These are phyloP conservation scores for Eulimnadia texana DNA, from an alignment of 1,140 invertebrate species.

Conservation along the genomic window DNA sequence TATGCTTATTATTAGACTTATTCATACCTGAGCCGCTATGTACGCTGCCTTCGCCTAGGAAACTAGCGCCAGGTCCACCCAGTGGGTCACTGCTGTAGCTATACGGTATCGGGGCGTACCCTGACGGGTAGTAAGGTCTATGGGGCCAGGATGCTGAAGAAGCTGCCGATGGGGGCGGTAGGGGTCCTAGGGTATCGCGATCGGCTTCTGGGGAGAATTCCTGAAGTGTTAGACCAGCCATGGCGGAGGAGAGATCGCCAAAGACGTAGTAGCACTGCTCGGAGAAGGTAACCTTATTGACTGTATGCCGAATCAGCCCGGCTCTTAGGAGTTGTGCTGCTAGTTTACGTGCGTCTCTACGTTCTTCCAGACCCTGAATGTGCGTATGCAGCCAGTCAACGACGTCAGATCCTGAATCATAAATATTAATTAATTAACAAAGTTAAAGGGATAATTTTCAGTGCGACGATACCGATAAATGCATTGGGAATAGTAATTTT, in stretches of 20 bases:
- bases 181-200: constrained; percentile 47
- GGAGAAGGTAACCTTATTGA: constrained; percentile 96
- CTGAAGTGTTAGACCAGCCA: constrained; percentile 40
- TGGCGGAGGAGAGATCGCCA: constrained; percentile 40
- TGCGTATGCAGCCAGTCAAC: constrained; percentile 93
- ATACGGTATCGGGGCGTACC: constrained; percentile 60
- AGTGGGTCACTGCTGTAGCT: constrained; percentile 61
- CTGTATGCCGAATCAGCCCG: constrained; percentile 94
- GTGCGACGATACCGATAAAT: constrained; percentile 56
- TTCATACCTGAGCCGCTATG: constrained; percentile 61
- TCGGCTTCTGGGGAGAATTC: constrained; percentile 46
- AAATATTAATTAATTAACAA: neutral
- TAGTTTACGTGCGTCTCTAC: constrained; percentile 89
- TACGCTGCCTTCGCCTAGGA: constrained; percentile 43
- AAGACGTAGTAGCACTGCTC: constrained; percentile 99
- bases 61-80: constrained; percentile 28
- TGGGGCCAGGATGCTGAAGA: constrained; percentile 42
- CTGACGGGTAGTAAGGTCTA: constrained; percentile 41
- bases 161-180: constrained; percentile 32
- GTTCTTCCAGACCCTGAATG: constrained; percentile 73
- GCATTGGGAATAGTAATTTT: constrained; percentile 98
- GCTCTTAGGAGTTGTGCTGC: constrained; percentile 88
- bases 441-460: neutral
- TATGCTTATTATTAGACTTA: neutral
- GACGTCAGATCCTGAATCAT: constrained; percentile 68